Percentiles rank a stretch among this genome's conserved stretches.
Conservation (phyloP, 2,113 vertebrate genomes). For the Pomatorhinus ruficollis region DNA sequence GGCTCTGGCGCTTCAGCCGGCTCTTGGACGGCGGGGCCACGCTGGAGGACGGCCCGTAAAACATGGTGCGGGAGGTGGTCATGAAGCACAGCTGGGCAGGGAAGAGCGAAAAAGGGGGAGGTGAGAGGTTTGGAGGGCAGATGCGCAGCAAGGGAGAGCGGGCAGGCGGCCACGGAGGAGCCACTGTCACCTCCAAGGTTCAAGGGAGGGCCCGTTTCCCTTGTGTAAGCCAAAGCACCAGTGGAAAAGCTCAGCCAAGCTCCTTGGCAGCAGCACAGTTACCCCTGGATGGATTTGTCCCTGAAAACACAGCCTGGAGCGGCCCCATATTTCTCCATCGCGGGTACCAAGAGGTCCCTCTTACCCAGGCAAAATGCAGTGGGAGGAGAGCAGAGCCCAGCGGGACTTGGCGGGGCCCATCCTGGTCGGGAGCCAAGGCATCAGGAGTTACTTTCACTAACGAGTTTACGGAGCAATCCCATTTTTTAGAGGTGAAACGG, state of each 20-base stretch:
- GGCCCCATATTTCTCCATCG: not conserved
- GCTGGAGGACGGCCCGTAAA: conserved; percentile 87
- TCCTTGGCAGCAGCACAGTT: not conserved
- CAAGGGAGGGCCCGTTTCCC: accelerated
- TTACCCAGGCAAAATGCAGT: not conserved
- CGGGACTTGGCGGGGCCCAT: not conserved
- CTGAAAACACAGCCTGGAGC: not conserved
- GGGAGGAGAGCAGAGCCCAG: not conserved
- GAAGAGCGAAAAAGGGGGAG: not conserved
- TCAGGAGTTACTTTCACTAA: conserved; percentile 41
- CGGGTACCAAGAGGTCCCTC: not conserved
- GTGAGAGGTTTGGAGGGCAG: not conserved
- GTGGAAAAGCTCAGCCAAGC: not conserved
- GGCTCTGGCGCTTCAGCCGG: conserved; percentile 90
- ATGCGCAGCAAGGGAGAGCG: not conserved
- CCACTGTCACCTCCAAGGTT: not conserved
- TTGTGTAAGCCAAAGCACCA: not conserved
- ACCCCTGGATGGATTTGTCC: not conserved
- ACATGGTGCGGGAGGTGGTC: conserved; percentile 77
- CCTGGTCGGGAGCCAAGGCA: not conserved
- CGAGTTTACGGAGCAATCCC: conserved; percentile 17
- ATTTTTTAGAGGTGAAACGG: conserved; percentile 31
- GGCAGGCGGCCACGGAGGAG: accelerated
- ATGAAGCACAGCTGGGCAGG: not conserved
- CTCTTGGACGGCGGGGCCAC: conserved; percentile 91